These are phyloP conservation scores for Notothenia coriiceps DNA, from an alignment of 2,113 vertebrate genomes.

Conservation along the genomic window DNA sequence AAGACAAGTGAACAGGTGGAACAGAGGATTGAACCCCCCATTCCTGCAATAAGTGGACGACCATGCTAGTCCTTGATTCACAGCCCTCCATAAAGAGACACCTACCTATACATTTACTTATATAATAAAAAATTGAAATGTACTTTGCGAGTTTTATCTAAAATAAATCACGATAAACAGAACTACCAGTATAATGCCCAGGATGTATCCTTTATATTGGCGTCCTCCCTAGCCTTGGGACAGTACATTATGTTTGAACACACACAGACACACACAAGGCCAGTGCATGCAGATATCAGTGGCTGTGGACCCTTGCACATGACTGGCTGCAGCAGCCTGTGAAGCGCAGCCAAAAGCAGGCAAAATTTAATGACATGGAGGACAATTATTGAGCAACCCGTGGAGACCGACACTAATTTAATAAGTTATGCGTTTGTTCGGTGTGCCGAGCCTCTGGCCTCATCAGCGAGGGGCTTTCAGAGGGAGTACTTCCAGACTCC, in stretches of 20 bases:
- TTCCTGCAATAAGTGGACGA: not conserved
- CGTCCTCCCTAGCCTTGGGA: not conserved
- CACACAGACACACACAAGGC: not conserved
- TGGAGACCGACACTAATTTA: constrained; percentile 81
- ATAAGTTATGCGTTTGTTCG: constrained; percentile 78
- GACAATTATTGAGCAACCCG: constrained; percentile 79
- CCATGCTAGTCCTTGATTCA: not conserved
- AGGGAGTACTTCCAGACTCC: constrained; percentile 65
- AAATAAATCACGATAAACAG: not conserved
- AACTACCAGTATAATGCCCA: not conserved
- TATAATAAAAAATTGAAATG: not conserved
- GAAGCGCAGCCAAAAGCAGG: constrained; percentile 67
- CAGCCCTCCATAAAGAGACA: not conserved
- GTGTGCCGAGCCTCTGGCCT: constrained; percentile 69
- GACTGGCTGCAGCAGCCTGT: constrained; percentile 27
- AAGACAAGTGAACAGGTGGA: not conserved
- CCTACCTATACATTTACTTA: not conserved
- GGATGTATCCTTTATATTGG: not conserved
- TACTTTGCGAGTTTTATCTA: not conserved
- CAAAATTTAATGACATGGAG: constrained; percentile 80
- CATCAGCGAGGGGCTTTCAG: constrained; percentile 68
- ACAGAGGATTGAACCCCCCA: not conserved
- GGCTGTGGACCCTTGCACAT: not conserved
- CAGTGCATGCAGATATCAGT: constrained; percentile 9
- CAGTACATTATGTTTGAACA: not conserved